Conservation (phyloP, 1,140 invertebrate genomes). For the Caenorhabditis remanei region DNA sequence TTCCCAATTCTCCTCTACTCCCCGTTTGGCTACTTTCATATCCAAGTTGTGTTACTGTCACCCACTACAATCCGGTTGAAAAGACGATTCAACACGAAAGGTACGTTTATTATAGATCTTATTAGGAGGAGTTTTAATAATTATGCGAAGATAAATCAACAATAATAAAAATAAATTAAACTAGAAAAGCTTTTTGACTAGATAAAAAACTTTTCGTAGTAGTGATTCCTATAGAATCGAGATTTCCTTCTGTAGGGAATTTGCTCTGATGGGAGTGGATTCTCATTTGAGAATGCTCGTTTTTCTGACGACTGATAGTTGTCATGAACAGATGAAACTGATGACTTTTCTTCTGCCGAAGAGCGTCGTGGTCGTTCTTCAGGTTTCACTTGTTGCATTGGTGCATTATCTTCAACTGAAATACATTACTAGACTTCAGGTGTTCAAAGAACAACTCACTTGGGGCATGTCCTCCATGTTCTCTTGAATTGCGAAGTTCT, state of each 20-base stretch:
- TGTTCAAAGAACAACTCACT: not conserved
- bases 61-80: constrained; percentile 19
- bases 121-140: not conserved
- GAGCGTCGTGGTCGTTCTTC: constrained; percentile 24
- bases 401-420: not conserved
- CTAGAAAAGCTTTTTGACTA: not conserved
- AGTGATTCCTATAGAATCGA: constrained; percentile 39
- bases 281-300: constrained; percentile 10
- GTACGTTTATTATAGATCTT: constrained; percentile 37
- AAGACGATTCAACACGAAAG: constrained; percentile 47
- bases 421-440: not conserved
- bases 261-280: constrained; percentile 33
- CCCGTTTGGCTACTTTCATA: constrained; percentile 22
- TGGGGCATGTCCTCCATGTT: constrained; percentile 30
- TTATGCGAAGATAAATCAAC: constrained; percentile 16
- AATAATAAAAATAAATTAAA: not conserved
- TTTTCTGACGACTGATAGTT: constrained; percentile 27
- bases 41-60: constrained; percentile 23
- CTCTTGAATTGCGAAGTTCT: constrained; percentile 30
- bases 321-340: constrained; percentile 2
- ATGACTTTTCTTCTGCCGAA: constrained; percentile 2
- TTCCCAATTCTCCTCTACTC: constrained; percentile 28
- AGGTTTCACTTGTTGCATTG: constrained; percentile 24
- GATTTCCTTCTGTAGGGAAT: constrained; percentile 36
- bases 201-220: constrained; percentile 25